Evolutionary conservation across 2,113 vertebrate genomes (phyloP).

Genomic region (Cisticola juncidis): DNA sequence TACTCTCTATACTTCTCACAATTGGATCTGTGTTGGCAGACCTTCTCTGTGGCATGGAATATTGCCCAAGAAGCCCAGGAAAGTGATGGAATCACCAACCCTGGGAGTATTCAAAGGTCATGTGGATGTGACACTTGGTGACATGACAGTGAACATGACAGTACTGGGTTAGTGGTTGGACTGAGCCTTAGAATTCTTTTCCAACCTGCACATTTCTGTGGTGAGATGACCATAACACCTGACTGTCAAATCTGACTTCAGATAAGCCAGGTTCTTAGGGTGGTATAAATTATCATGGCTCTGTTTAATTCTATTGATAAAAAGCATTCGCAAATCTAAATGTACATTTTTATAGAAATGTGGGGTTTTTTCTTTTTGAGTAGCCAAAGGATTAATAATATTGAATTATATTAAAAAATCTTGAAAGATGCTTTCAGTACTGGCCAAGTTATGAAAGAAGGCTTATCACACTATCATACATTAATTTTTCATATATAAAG

Average conservation of each 20-base stretch:
- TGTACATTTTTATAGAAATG: not conserved
- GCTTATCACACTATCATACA: rapidly evolving
- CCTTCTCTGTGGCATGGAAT: not conserved
- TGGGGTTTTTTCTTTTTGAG: not conserved
- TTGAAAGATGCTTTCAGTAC: not conserved
- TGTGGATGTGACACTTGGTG: not conserved
- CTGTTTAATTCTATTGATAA: not conserved
- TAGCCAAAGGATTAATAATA: not conserved
- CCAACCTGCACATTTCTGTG: not conserved
- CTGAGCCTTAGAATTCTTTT: not conserved
- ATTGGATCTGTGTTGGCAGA: not conserved
- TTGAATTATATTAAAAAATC: not conserved
- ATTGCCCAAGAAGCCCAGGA: not conserved
- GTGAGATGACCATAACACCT: not conserved
- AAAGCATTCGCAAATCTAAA: not conserved
- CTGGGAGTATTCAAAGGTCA: not conserved
- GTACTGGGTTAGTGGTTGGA: not conserved
- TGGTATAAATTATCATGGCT: not conserved
- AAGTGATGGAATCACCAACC: not conserved
- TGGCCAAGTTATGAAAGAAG: not conserved
- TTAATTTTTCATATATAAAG: not conserved
- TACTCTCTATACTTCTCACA: not conserved
- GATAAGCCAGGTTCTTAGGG: not conserved
- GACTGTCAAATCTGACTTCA: not conserved
- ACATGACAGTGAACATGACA: not conserved